These are phyloP conservation scores for Lordiphosa stackelbergi DNA, from an alignment of 1,140 invertebrate species.

Conservation along the genomic window DNA sequence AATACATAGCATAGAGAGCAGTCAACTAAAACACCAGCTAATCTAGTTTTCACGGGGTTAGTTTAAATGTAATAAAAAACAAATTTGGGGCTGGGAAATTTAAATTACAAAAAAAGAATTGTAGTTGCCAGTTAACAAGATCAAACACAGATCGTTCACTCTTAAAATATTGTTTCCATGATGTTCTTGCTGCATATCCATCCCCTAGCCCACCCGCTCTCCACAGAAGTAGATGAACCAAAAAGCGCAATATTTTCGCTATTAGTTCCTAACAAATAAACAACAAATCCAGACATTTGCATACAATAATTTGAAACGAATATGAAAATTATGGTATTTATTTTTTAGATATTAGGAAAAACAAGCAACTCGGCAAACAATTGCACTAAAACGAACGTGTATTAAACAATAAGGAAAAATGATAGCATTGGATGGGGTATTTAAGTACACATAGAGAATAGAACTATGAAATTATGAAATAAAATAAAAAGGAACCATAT, in stretches of 20 bases:
- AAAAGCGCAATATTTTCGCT: conserved; percentile 55
- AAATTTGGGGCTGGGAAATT: too few species aligned
- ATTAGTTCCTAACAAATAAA: conserved; percentile 55
- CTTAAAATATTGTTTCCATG: too few species aligned
- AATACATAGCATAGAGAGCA: conserved; percentile 43
- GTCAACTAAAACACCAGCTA: conserved; percentile 41
- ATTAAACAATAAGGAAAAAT: conserved; percentile 50
- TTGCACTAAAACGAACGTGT: conserved; percentile 46
- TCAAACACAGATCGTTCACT: too few species aligned
- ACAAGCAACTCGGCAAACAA: conserved; percentile 23
- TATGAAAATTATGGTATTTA: conserved; percentile 49
- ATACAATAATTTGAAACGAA: conserved; percentile 44
- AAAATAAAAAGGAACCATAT: conserved; percentile 11
- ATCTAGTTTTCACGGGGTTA: conserved; percentile 9
- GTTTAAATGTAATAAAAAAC: too few species aligned
- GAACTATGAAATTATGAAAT: conserved; percentile 44
- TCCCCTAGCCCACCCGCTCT: too few species aligned
- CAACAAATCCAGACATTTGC: conserved; percentile 33
- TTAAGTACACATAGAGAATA: conserved; percentile 41
- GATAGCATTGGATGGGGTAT: conserved; percentile 32
- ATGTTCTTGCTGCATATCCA: too few species aligned
- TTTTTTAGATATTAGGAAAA: conserved; percentile 43
- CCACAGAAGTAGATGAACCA: not conserved
- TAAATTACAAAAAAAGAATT: too few species aligned
- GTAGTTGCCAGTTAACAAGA: too few species aligned